phyloP scores from a whole-genome alignment of 2,113 vertebrate genomes.

The Lophius piscatorius region DNA sequence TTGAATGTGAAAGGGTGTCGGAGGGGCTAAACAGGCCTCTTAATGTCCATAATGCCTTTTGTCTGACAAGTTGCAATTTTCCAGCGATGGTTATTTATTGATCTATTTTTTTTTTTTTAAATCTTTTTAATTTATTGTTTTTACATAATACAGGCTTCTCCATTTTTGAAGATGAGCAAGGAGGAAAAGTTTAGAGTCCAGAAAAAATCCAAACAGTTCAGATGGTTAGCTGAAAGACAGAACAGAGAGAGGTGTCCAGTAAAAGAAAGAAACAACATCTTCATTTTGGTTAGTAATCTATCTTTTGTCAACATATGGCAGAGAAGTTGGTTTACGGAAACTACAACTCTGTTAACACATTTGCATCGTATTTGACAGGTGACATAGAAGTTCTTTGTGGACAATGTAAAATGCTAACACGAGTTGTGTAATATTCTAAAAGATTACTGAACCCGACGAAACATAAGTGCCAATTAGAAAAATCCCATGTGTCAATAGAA shows the following conservation, averaged over 20 bases:
- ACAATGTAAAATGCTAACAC: slow-evolving; percentile 17
- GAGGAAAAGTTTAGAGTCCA: slow-evolving; percentile 75
- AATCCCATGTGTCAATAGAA: slow-evolving; percentile 56
- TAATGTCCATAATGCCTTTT: slow-evolving; percentile 51
- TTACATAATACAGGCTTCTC: slow-evolving; percentile 69
- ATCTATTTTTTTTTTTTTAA: slow-evolving; percentile 30
- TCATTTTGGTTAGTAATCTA: slow-evolving; percentile 65
- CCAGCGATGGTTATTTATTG: slow-evolving; percentile 45
- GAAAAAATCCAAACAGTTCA: slow-evolving; percentile 79
- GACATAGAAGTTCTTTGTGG: slow-evolving; percentile 20
- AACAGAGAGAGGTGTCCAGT: slow-evolving; percentile 69
- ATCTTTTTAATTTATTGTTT: slow-evolving; percentile 37
- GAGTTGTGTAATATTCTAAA: slow-evolving; percentile 26
- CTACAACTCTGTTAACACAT: slow-evolving; percentile 23
- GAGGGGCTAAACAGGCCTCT: slow-evolving; percentile 17
- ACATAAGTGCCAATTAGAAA: slow-evolving; percentile 63
- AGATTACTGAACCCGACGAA: slow-evolving; percentile 58
- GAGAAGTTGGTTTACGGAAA: slow-evolving; percentile 35
- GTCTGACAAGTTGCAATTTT: slow-evolving; percentile 51
- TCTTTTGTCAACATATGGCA: slow-evolving; percentile 34
- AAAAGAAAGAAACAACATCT: slow-evolving; percentile 58
- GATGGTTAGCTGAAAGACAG: slow-evolving; percentile 91
- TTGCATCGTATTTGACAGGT: slow-evolving; percentile 27
- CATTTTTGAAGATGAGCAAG: slow-evolving; percentile 64
- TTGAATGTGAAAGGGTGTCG: slow-evolving; percentile 8